Evolutionary conservation across 2,888 invertebrate species (phyloP).

Genomic region (Campoplex nolae): DNA sequence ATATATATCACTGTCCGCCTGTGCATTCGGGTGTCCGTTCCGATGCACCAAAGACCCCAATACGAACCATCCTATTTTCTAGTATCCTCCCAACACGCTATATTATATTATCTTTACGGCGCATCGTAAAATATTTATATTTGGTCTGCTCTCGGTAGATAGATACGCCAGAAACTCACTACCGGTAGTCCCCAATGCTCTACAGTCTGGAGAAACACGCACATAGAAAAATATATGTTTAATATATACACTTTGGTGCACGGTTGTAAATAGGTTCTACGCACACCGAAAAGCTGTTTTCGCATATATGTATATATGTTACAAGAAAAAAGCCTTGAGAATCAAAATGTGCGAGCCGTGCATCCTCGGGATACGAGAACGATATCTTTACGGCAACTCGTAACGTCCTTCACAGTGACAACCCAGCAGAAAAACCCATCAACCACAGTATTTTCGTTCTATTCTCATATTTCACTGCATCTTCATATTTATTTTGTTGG

Average conservation of each 20-base stretch:
- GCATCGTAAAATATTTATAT: slow-evolving; percentile 77
- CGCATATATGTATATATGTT: background rate
- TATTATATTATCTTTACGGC: slow-evolving; percentile 73
- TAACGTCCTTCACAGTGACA: slow-evolving; percentile 56
- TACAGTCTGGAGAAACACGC: slow-evolving; percentile 43
- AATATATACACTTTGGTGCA: background rate
- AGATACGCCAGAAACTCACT: slow-evolving; percentile 56
- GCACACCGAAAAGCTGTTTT: background rate
- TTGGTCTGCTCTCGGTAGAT: slow-evolving; percentile 73
- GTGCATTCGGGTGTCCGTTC: slow-evolving; percentile 27
- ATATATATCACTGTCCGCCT: slow-evolving; percentile 62
- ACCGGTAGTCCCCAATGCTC: slow-evolving; percentile 16
- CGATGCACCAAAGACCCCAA: slow-evolving; percentile 29
- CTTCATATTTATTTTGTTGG: background rate
- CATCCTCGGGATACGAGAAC: slow-evolving; percentile 35
- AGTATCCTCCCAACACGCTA: slow-evolving; percentile 16
- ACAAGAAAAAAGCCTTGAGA: slow-evolving; percentile 21
- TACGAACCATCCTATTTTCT: slow-evolving; percentile 26
- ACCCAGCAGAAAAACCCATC: background rate
- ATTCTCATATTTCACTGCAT: too few relatives aligned
- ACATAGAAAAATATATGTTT: slow-evolving; percentile 10
- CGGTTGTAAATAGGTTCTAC: slow-evolving; percentile 14
- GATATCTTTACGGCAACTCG: slow-evolving; percentile 69
- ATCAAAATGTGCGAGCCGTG: slow-evolving; percentile 54
- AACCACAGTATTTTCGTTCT: slow-evolving; percentile 26